Base-by-base conservation (phyloP, 1,140 invertebrate species). In the Gonatopus flavifemur region DNA sequence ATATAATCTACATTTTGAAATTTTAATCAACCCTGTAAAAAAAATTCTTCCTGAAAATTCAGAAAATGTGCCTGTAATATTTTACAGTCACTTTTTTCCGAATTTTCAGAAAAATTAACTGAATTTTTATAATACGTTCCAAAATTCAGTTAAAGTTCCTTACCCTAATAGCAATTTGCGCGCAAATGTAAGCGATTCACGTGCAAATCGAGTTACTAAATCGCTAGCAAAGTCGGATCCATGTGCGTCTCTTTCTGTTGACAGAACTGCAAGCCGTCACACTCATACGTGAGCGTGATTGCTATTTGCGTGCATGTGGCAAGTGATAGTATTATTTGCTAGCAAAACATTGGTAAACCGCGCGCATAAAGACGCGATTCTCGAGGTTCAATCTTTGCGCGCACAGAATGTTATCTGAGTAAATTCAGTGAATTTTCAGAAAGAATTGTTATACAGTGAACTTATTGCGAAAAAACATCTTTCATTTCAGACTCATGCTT, bases 401-500 rank as follows among this genome's bases (percentile, higher is more conserved):
- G 6, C 6, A 7, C 25, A 28, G 12, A 7, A 12, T 7, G 6
- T 28, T 7, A 12, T 6, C 12, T 28, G 25, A 28, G 12, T 12
- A 6, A 28, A 28, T 28, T 12, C 6, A 12, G 12, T 12, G 25
- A 28, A 12, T 28, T 12, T 32, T 32, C 31, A 13, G 31, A n/a
- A 15, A 32, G n/a, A 32, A 32, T 32, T 1, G n/a, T 32, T 13
- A 13, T 15, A 32, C n/a, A 32, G 31, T 7, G 31, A 32, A 32
- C 31, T n/a, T n/a, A n/a, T n/a, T n/a, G n/a, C n/a, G n/a, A n/a
- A n/a, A n/a, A n/a, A 15, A 15, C n/a, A 18, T 35, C 13, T 18
- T 22, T 35, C 36, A 3, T 36, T 9, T 7, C 35, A 70, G 67
- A 5, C 63, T 0, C 59, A 66, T 12, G 13, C 41, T 0, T 72